Evolutionary conservation across 2,888 invertebrate species (phyloP), one percentile per base, ranked within the genome.

Genomic region (Carterocephalus palaemon): DNA sequence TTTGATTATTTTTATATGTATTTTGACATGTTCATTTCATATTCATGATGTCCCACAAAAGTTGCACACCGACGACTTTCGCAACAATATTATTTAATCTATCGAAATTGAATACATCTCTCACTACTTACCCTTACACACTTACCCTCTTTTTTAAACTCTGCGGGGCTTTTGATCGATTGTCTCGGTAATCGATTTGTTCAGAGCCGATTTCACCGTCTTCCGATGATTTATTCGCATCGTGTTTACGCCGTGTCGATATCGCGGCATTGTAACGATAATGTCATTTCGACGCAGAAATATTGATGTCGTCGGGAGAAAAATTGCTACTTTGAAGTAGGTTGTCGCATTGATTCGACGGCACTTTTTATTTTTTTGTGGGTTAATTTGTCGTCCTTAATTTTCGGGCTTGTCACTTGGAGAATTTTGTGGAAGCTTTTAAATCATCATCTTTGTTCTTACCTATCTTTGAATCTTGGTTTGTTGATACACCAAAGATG

Each of bases 381-480:
- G 75, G 75, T 78, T 79, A 76, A 80, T 82, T 80, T 79, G 68
- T n/a, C n/a, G n/a, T n/a, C n/a, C n/a, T n/a, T n/a, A n/a, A 64
- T 66, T 71, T 74, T 70, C 61, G 59, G 58, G 54, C 60, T 58
- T 60, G 62, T 67, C 70, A 66, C 66, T 46, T 71, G 61, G 66
- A 60, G 19, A n/a, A 24, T 32, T 38, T 8, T 17, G 24, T 38
- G n/a, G n/a, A n/a, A 42, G 38, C 32, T 38, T 43, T 37, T 29
- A 13, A 34, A 46, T 48, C 24, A 36, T 46, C 26, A 46, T 41
- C 28, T 39, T 26, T 41, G 22, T 47, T 31, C 46, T 46, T 31
- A 23, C 12, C 19, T 13, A 36, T 22, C 20, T 43, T 29, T 28
- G 28, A 9, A 8, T 19, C 17, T 22, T 37, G 22, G 16, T 31